phyloP scores from a whole-genome alignment of 1,140 invertebrate species.

The Zophobas morio region DNA sequence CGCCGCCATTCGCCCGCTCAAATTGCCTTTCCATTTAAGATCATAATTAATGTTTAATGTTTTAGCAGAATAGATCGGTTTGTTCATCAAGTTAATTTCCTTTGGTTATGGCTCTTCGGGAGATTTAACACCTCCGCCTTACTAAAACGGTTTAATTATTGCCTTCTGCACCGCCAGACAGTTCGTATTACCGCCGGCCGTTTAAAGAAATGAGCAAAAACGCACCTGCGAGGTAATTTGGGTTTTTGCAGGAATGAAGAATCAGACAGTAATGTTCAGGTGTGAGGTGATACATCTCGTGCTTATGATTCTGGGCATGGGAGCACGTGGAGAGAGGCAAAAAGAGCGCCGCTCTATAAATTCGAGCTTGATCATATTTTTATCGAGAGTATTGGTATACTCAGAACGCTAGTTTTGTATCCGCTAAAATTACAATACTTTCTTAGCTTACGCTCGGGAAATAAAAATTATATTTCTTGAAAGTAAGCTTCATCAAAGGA shows the following conservation, averaged over 20 bases:
- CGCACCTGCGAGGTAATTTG: conserved; percentile 5
- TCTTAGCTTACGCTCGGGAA: too few relatives aligned
- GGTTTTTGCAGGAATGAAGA: neutral
- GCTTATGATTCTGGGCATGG: too few relatives aligned
- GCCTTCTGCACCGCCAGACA: conserved; percentile 9
- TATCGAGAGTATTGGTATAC: too few relatives aligned
- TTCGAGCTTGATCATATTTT: too few relatives aligned
- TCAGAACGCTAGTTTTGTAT: too few relatives aligned
- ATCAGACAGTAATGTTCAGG: neutral
- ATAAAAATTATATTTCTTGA: too few relatives aligned
- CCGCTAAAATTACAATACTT: too few relatives aligned
- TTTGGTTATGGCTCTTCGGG: conserved; percentile 20
- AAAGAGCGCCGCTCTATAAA: too few relatives aligned
- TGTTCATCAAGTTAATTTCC: conserved; percentile 33
- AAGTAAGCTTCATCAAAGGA: too few relatives aligned
- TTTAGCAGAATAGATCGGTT: conserved; percentile 37
- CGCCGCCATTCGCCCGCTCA: conserved; percentile 36
- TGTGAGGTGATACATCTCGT: too few relatives aligned
- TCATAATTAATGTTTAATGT: conserved; percentile 51
- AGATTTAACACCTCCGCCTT: conserved; percentile 16
- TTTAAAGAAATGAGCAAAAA: neutral
- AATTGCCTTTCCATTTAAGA: conserved; percentile 49
- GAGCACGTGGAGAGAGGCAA: too few relatives aligned
- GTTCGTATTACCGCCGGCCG: neutral
- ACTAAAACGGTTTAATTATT: conserved; percentile 34